A percentile compares a stretch with the other conserved stretches of the same genome.
Evolutionary conservation across 2,888 invertebrate species (phyloP).

Genomic region (Stomorhina lunata): DNA sequence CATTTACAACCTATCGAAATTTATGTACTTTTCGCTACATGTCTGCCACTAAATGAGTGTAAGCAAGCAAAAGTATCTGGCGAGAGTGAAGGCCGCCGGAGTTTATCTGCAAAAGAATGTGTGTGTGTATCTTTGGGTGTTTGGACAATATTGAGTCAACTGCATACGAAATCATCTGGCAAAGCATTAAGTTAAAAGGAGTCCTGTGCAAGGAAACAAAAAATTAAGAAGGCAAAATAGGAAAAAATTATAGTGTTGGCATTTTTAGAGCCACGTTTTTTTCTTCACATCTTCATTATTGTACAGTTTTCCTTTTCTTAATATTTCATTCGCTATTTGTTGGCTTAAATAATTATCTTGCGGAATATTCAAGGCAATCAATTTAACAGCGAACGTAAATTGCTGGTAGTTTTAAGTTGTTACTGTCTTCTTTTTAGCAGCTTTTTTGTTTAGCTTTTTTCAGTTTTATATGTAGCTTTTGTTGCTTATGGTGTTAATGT

Average conservation of each 20-base stretch:
- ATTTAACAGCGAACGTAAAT: constrained; percentile 60
- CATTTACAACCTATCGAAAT: constrained; percentile 58
- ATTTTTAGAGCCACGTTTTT: constrained; percentile 18
- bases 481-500: neutral
- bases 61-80: neutral
- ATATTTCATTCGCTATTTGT: constrained; percentile 59
- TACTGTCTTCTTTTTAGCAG: neutral
- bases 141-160: constrained; percentile 7
- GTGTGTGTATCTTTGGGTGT: neutral
- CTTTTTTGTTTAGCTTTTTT: neutral
- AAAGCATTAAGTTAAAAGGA: neutral
- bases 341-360: constrained; percentile 65
- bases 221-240: neutral
- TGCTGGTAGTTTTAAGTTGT: constrained; percentile 46
- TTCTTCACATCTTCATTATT: neutral
- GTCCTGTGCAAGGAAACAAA: neutral
- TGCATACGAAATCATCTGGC: constrained; percentile 9
- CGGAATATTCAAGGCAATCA: constrained; percentile 65
- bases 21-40: constrained; percentile 30
- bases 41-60: neutral
- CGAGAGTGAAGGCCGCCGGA: neutral
- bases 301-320: constrained; percentile 15
- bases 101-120: too few species aligned
- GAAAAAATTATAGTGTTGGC: constrained; percentile 30
- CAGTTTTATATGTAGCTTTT: neutral